Conservation (phyloP, 2,113 vertebrate genomes). For the Salvator merianae region DNA sequence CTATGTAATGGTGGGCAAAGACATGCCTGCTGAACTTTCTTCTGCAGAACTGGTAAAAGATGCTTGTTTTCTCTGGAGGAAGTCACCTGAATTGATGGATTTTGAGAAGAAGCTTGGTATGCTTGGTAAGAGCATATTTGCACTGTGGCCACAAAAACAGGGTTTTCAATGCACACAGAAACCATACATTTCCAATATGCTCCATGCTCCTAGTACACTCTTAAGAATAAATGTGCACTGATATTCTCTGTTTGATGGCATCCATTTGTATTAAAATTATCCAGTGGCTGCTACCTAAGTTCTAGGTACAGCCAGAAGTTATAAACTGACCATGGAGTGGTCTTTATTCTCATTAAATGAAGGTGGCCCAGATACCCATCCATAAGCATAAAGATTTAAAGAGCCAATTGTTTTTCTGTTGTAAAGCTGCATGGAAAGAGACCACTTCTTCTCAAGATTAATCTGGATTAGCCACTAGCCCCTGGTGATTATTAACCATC, state of each 20-base stretch:
- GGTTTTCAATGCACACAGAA: neutral
- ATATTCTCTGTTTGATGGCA: too few species aligned
- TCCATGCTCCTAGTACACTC: neutral
- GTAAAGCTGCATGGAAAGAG: neutral
- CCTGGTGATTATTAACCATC: neutral
- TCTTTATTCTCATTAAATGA: neutral
- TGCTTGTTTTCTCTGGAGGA: too few species aligned
- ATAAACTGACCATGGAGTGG: neutral
- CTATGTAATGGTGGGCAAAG: too few species aligned
- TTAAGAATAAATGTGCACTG: neutral
- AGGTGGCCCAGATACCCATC: neutral
- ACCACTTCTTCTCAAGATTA: neutral
- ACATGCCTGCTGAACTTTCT: neutral
- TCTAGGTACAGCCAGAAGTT: neutral
- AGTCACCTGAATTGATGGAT: too few species aligned
- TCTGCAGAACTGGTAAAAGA: too few species aligned
- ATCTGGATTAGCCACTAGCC: neutral
- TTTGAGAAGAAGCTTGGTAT: too few species aligned
- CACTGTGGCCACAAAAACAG: too few species aligned
- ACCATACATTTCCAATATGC: neutral
- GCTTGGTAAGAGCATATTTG: too few species aligned
- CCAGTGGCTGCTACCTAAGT: neutral
- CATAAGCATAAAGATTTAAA: neutral
- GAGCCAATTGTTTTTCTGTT: neutral
- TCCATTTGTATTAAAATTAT: neutral